Percentiles rank a stretch among this genome's conserved stretches.
Evolutionary conservation across 2,113 vertebrate species (phyloP).

Genomic region (Edolisoma coerulescens): DNA sequence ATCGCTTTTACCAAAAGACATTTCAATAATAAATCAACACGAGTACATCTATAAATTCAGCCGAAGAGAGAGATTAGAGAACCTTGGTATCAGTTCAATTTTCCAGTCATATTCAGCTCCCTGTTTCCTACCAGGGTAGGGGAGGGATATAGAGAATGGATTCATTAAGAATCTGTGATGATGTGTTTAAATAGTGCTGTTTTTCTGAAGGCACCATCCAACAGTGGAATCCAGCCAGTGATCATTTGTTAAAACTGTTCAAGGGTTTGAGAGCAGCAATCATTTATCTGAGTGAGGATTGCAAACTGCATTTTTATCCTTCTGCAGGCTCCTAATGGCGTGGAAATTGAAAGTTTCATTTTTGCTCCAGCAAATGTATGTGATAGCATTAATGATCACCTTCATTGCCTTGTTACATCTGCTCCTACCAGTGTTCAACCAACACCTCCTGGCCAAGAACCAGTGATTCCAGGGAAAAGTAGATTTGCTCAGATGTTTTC

Average conservation of each 20-base stretch:
- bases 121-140: background rate
- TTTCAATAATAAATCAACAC: slow-evolving; percentile 34
- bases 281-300: slow-evolving; percentile 3
- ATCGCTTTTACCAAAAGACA: background rate
- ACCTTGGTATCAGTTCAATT: background rate
- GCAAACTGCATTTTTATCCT: slow-evolving; percentile 25
- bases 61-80: background rate
- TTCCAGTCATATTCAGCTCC: background rate
- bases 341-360: slow-evolving; percentile 44
- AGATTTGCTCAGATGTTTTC: background rate
- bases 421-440: background rate
- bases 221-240: background rate
- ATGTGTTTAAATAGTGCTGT: background rate
- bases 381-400: slow-evolving; percentile 8
- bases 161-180: slow-evolving; percentile 1
- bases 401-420: slow-evolving; percentile 5
- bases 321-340: slow-evolving; percentile 13
- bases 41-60: background rate
- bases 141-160: background rate
- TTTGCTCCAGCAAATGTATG: background rate
- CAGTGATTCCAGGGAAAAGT: background rate
- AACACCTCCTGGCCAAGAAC: background rate
- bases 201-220: background rate
- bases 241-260: slow-evolving; percentile 27
- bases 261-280: slow-evolving; percentile 22